Evolutionary conservation across 2,113 vertebrate genomes (phyloP).

Genomic region (Henicopernis longicauda): DNA sequence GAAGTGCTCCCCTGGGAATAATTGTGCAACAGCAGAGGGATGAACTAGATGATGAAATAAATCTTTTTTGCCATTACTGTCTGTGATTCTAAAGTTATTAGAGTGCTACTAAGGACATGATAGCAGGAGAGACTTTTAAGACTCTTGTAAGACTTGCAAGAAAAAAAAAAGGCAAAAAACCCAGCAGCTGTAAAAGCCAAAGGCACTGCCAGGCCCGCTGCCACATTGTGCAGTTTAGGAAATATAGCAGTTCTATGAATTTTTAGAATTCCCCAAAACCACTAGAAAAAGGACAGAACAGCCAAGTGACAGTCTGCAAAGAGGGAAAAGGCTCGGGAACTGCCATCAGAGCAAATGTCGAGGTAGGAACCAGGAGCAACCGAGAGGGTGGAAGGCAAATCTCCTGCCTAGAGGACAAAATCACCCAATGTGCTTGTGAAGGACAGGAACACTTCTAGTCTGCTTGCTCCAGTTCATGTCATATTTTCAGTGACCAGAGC

Average conservation of each 20-base stretch:
- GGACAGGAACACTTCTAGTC: neutral
- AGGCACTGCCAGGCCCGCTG: neutral
- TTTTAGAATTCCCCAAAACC: neutral
- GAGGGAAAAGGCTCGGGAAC: neutral
- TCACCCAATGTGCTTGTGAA: neutral
- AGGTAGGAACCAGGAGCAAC: neutral
- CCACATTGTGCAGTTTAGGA: neutral
- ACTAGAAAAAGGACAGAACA: neutral
- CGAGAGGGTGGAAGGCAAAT: neutral
- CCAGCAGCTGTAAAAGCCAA: neutral
- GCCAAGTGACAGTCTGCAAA: neutral
- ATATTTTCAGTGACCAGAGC: neutral
- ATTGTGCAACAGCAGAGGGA: constrained; percentile 44
- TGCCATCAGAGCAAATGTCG: neutral
- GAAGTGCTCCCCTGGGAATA: neutral
- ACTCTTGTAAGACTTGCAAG: neutral
- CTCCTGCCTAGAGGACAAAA: neutral
- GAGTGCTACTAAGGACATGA: constrained; percentile 8
- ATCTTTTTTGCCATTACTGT: neutral
- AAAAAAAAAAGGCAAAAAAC: neutral
- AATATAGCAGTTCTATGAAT: fast-evolving
- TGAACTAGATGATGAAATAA: constrained; percentile 29
- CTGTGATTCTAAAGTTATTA: neutral
- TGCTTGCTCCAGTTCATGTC: neutral
- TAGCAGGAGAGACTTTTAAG: neutral